Conservation (phyloP, 2,888 invertebrate species). For the Andrena chrysosceles region DNA sequence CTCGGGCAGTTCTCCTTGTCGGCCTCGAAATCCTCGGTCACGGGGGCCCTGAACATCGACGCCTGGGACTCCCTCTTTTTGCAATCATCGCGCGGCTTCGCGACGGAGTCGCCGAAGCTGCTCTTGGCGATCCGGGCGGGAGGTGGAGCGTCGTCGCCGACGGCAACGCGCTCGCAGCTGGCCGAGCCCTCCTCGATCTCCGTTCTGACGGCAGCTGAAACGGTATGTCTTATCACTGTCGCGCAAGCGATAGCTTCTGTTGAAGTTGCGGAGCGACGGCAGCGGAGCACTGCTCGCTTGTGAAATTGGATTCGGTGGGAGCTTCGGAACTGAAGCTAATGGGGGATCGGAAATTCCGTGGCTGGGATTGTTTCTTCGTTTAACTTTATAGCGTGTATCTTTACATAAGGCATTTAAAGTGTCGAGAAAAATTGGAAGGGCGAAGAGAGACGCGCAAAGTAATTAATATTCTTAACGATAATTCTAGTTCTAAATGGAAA, state of each 20-base stretch:
- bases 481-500: no score
- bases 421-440: no score
- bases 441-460: no score
- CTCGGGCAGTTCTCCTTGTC: slow-evolving; percentile 59
- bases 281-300: no score
- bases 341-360: no score
- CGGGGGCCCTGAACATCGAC: slow-evolving; percentile 24
- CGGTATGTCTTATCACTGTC: neutral
- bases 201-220: slow-evolving; percentile 30
- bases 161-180: neutral
- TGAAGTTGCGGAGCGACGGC: no score
- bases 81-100: slow-evolving; percentile 20
- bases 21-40: slow-evolving; percentile 35
- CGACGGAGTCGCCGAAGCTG: neutral
- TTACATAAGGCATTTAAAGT: no score
- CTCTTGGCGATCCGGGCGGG: neutral
- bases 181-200: slow-evolving; percentile 19
- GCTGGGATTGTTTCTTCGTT: no score
- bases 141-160: neutral
- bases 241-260: neutral
- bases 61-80: slow-evolving; percentile 5
- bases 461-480: no score
- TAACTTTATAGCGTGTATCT: no score
- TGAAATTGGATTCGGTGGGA: no score
- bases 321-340: no score